Evolutionary conservation across 2,797 vertebrate genomes (phyloP).

Genomic region (Coranthus polyacanthus): DNA sequence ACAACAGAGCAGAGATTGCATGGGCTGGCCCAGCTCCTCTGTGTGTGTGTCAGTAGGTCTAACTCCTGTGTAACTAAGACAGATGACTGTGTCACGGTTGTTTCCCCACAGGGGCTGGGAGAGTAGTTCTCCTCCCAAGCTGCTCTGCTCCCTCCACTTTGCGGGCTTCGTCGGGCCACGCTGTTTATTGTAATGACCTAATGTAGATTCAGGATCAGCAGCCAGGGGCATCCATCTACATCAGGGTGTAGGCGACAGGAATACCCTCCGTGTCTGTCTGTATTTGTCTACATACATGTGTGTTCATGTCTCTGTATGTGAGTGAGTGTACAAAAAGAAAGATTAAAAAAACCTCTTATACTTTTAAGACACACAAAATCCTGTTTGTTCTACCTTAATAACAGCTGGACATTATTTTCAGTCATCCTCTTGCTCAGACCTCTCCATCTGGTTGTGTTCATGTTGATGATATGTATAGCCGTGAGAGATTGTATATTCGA

Average conservation of each 20-base stretch:
- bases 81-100: constrained; percentile 80
- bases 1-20: constrained; percentile 68
- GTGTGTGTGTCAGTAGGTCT: constrained; percentile 72
- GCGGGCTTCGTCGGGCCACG: constrained; percentile 41
- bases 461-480: background rate
- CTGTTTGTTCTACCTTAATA: constrained; percentile 2
- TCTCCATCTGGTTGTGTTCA: background rate
- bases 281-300: constrained; percentile 16
- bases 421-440: background rate
- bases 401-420: background rate
- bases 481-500: background rate
- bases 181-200: constrained; percentile 83
- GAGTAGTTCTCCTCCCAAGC: constrained; percentile 64
- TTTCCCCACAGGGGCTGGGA: constrained; percentile 65
- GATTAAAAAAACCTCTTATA: too few relatives aligned
- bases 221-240: constrained; percentile 81
- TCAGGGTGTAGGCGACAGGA: constrained; percentile 73
- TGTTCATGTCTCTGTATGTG: constrained; percentile 14
- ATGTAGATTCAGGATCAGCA: constrained; percentile 82
- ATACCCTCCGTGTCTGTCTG: constrained; percentile 58
- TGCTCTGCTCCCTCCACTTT: constrained; percentile 56
- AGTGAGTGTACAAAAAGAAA: background rate
- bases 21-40: constrained; percentile 52
- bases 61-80: constrained; percentile 84
- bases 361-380: constrained; percentile 3